Evolutionary conservation across 2,113 vertebrate genomes (phyloP), one percentile per base, ranked within the genome.

Genomic region (Pristiophorus japonicus): DNA sequence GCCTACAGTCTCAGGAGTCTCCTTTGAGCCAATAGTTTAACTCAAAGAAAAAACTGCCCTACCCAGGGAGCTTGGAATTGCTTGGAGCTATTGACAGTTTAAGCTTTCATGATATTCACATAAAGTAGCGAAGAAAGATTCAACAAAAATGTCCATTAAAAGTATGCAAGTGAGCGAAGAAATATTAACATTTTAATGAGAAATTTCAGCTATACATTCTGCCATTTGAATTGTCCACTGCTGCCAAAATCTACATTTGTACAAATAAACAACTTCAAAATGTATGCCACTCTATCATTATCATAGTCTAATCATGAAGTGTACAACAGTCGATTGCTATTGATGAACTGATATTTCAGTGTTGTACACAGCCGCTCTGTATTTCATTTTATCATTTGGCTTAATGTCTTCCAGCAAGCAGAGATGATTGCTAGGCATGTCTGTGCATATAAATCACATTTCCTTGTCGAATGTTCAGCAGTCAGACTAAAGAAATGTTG

Each of bases 351-450:
- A 67, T 94, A 45, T 94, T 11, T 67, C 65, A 94, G 18, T 94
- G n/a, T 66, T 94, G n/a, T 66, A 67, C 20, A 66, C 8, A 24
- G 62, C 63, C 22, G 45, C 62, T 67, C 63, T 16, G 34, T 4
- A 67, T 20, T 65, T 94, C 91, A 94, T 65, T 67, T 94, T 45
- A 45, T 94, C 91, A 94, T 94, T 93, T 94, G 67, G 91, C 38
- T 94, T 94, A 66, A 94, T 66, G 63, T 42, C 91, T 45, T 66
- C 20, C 24, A 66, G 62, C 45, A 94, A 65, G 20, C 62, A 94
- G 63, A 67, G 38, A 66, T 94, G 63, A 66, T 51, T 94, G 63
- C 38, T 65, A 65, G 0, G 59, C 34, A 24, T 38, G 30, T n/a
- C 62, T 94, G 62, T 8, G 42, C 91, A 67, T 66, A 94, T 12